Base-by-base conservation (phyloP, 2,113 vertebrate species). In the Bubo blakistoni region DNA sequence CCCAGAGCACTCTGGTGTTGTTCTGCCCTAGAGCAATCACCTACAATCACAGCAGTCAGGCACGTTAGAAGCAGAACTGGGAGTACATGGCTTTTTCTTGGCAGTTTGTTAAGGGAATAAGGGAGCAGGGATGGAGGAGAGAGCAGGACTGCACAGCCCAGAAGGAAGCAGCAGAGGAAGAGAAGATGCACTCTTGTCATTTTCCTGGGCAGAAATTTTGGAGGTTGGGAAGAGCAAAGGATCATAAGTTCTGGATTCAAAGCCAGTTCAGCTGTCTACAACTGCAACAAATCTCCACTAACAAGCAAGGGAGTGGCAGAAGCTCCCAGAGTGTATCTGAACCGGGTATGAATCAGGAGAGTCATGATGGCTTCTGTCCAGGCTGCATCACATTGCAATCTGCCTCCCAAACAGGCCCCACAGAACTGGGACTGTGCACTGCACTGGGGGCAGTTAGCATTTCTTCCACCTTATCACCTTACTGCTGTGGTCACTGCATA, bases 401-500 rank as follows among this genome's bases (percentile, higher is more conserved):
- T 82, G 61, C n/a, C 44, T 89, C 25, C 3, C 0, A 82, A 82
- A 65, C 2, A 7, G 16, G n/a, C 7, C 15, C 36, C 13, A 26
- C n/a, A n/a, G 77, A 54, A 74, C n/a, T 32, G 57, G 38, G 61
- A 16, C 71, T 61, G 24, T 1, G 1, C 4, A 2, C 38, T 29
- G 54, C 36, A 8, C 61, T 29, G 57, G 16, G 27, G 7, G 7
- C 1, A 0, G 16, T 61, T 38, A 82, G 6, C 4, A 0, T 70
- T 93, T 42, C 47, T 66, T 79, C 24, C 34, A 44, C 26, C 26
- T 52, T 88, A 70, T 47, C 55, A 40, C 57, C 47, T 65, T 71
- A 55, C 30, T 54, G 27, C 36, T 55, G 16, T 47, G 49, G n/a
- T n/a, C n/a, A n/a, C 54, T 69, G 44, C 19, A 7, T 42, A 22